These are phyloP conservation scores for Vollenhovia emeryi DNA, from an alignment of 1,140 invertebrate genomes.

Conservation along the genomic window DNA sequence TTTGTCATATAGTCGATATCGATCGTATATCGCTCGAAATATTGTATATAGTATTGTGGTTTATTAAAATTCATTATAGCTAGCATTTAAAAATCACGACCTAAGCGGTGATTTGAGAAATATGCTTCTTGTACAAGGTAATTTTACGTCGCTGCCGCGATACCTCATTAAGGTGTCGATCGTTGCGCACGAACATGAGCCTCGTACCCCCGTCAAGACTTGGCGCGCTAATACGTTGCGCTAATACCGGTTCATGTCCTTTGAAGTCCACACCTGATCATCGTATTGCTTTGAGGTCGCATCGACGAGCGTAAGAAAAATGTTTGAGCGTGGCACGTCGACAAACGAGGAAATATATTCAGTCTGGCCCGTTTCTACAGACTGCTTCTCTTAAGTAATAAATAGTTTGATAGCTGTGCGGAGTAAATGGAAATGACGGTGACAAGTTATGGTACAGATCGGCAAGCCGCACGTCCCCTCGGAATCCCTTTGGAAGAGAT, in stretches of 20 bases:
- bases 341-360: not conserved
- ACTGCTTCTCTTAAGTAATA: not conserved
- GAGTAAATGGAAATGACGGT: not conserved
- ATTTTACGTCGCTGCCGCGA: constrained; percentile 59
- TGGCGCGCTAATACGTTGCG: not conserved
- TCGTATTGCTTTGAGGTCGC: constrained; percentile 20
- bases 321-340: constrained; percentile 36
- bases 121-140: constrained; percentile 71
- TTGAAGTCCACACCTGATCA: not conserved
- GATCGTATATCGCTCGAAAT: constrained; percentile 25
- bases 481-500: not conserved
- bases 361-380: not conserved
- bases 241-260: not conserved
- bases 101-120: constrained; percentile 60
- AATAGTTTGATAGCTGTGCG: not conserved
- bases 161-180: constrained; percentile 64
- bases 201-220: not conserved
- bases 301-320: constrained; percentile 34
- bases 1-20: constrained; percentile 24
- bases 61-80: constrained; percentile 57
- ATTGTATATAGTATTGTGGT: constrained; percentile 54
- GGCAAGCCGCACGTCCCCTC: not conserved
- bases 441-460: not conserved
- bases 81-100: constrained; percentile 59
- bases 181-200: constrained; percentile 35